Base-by-base conservation (phyloP, 2,797 vertebrate species). In the Mormyrus hasselquistii region DNA sequence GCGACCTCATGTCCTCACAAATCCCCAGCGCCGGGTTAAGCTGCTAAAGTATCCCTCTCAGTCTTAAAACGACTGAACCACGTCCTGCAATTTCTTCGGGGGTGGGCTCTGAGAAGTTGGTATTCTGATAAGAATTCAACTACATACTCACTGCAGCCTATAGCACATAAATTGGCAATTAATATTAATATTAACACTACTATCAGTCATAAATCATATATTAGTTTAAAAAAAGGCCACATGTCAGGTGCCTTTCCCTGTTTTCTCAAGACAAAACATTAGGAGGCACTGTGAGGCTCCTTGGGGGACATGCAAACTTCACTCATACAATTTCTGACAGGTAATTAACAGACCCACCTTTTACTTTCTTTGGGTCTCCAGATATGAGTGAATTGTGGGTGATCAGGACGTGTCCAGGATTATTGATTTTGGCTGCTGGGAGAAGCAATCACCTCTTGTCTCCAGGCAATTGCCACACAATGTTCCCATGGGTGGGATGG, bases 331-430 rank as follows among this genome's bases (percentile, higher is more conserved):
- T 52, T 79, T 87, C 89, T 92, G 92, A 90, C 92, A 92, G 85
- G 90, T 89, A 90, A 91, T 92, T 91, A 92, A 93, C 91, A 91
- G 90, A 91, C 89, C 65, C 89, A 87, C 88, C 88, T 88, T 90
- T 90, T 76, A 87, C 87, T 87, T 91, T 57, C 55, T 87, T 82
- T 89, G 90, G 90, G 89, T 89, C 88, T n/a, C 89, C 69, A 44
- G 90, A 90, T 90, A 89, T 89, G 90, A 55, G 69, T 89, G 91
- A 90, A 88, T 57, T 55, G 90, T 90, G 83, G 88, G 87, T 87
- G 88, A 90, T 88, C 65, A 69, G 89, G 86, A 90, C 52, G 86
- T 62, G 88, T 89, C 88, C 84, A 73, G 82, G 34, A 8, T 89
- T 91, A 92, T 91, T 90, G 91, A 90, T 90, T 83, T 52, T 1